Evolutionary conservation across 2,113 vertebrate genomes (phyloP), one percentile per base, ranked within the genome.

Genomic region (Odocoileus virginianus): DNA sequence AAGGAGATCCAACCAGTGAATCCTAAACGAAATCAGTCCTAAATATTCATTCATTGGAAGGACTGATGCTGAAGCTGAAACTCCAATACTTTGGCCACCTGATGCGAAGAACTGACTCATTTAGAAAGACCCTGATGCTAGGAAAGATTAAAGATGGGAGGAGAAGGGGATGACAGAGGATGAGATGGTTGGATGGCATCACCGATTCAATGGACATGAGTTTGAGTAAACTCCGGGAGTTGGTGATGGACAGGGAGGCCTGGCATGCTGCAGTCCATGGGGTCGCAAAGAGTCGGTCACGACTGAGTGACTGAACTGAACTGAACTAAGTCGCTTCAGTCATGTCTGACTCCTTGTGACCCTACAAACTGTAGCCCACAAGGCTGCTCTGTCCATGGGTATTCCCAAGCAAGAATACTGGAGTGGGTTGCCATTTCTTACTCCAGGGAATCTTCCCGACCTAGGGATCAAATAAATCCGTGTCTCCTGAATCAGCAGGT

Each of bases 231-330:
- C 40, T 40, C 40, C 40, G 40, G 40, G n/a, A 71, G 64, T 71
- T 71, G 64, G 17, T 71, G 64, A 71, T 71, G 17, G 33, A 36
- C 64, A 71, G 64, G 64, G 33, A 36, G 33, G 64, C 64, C 16
- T 67, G 64, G 33, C 8, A 5, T 36, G 17, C 64, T 71, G 1
- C n/a, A 36, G 64, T 21, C n/a, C n/a, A 71, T 71, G n/a, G 4
- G 64, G 64, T 67, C 2, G 0, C 8, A 67, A 67, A 67, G n/a
- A 67, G 17, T 36, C 0, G 0, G 64, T 36, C 64, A 71, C 0
- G 1, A 67, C 16, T 10, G 64, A n/a, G 64, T 17, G 64, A 67
- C 64, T 67, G 64, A 11, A 71, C n/a, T 21, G 64, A 71, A 21
- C 64, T 71, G 36, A 74, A 25, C 71, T 74, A 25, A 74, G 21